Evolutionary conservation across 2,888 invertebrate species (phyloP).

Genomic region (Caenorhabditis uteleia): DNA sequence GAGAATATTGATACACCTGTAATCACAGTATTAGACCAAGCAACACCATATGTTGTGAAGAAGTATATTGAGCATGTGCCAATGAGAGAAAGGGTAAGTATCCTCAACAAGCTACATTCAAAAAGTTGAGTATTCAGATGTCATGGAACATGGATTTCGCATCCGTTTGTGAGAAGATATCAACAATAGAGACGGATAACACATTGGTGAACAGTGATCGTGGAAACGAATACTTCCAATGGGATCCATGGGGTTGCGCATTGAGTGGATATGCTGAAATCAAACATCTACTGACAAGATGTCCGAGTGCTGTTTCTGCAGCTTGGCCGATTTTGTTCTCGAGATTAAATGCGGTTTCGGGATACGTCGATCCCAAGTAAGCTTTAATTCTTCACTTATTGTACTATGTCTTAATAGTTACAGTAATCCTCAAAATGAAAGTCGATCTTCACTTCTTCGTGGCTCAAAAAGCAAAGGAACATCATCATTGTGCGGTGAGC

Average conservation of each 20-base stretch:
- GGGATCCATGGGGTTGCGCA: slow-evolving; percentile 89
- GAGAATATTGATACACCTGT: slow-evolving; percentile 63
- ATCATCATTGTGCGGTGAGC: slow-evolving; percentile 56
- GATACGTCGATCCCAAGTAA: slow-evolving; percentile 83
- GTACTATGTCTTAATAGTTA: too few relatives aligned
- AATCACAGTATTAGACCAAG: slow-evolving; percentile 73
- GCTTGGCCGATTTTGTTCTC: slow-evolving; percentile 95
- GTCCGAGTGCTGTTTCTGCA: slow-evolving; percentile 78
- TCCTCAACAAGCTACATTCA: neutral
- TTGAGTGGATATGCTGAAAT: slow-evolving; percentile 85
- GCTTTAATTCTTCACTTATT: too few relatives aligned
- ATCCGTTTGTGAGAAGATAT: slow-evolving; percentile 65
- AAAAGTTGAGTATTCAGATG: slow-evolving; percentile 6
- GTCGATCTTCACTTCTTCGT: slow-evolving; percentile 89
- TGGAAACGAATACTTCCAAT: slow-evolving; percentile 68
- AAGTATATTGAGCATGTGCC: slow-evolving; percentile 81
- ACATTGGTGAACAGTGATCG: slow-evolving; percentile 58
- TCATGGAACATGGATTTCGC: slow-evolving; percentile 64
- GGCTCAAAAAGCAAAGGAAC: slow-evolving; percentile 73
- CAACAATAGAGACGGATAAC: slow-evolving; percentile 62
- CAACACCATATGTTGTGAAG: slow-evolving; percentile 80
- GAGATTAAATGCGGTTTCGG: slow-evolving; percentile 86
- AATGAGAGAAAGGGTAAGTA: slow-evolving; percentile 50
- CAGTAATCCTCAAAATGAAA: slow-evolving; percentile 89
- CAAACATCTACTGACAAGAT: slow-evolving; percentile 38